These are phyloP conservation scores for Micropoecilia bifurca DNA, from an alignment of 2,797 vertebrate species.

Conservation along the genomic window DNA sequence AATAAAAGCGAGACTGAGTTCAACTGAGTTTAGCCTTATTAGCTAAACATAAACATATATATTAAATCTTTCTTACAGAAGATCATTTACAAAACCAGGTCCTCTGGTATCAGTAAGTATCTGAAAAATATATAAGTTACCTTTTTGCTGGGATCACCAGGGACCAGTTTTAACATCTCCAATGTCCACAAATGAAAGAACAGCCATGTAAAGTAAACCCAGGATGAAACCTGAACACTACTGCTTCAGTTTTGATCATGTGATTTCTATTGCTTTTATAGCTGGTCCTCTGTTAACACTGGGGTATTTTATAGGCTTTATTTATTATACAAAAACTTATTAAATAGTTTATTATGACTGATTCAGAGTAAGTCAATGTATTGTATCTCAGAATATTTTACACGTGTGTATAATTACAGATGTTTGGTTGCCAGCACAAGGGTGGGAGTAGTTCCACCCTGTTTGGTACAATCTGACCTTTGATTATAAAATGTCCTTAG, in stretches of 20 bases:
- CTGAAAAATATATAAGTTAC: background rate
- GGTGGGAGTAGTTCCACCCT: too few species aligned
- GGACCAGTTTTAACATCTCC: background rate
- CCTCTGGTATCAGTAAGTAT: background rate
- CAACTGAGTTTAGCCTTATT: background rate
- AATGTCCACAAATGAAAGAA: background rate
- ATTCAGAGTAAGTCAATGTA: background rate
- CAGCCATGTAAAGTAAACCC: background rate
- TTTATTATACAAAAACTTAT: too few species aligned
- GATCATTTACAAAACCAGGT: background rate
- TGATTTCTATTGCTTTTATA: background rate
- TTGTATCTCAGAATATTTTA: background rate
- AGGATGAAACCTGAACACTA: background rate
- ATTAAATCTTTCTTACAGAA: background rate
- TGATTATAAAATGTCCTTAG: background rate
- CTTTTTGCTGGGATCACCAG: background rate
- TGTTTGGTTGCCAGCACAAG: background rate
- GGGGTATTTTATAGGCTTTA: background rate
- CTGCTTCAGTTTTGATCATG: background rate
- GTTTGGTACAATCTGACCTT: background rate
- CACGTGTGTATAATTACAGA: background rate
- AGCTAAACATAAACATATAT: background rate
- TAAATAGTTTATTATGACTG: background rate
- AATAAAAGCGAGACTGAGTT: too few species aligned
- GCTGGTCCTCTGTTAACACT: background rate